Base-by-base conservation (phyloP, 2,888 invertebrate genomes). In the Hoplodrina ambigua region DNA sequence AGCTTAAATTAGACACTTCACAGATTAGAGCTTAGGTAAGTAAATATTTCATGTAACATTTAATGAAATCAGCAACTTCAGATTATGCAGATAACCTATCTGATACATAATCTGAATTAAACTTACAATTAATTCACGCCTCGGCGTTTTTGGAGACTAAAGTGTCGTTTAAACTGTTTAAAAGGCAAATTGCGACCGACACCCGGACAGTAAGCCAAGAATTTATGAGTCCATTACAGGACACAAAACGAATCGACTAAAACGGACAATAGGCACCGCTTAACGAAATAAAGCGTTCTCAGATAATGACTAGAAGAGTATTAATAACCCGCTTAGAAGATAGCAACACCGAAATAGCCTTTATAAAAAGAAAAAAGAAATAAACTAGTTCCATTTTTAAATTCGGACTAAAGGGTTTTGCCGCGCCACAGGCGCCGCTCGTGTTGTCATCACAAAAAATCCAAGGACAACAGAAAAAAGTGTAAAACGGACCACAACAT, bases 401-500 rank as follows among this genome's bases (percentile, higher is more conserved):
- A 92, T 93, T 85, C 90, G 81, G 91, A 91, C 92, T 89, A 93
- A 93, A 94, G 93, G 92, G 92, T 91, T 92, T 91, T 75, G 90
- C 91, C 93, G 92, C 92, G 83, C 93, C 92, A 89, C 93, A 91
- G 94, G 94, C 94, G 94, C 94, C 94, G 92, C 90, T 85, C 82
- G 86, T 89, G 88, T 88, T 91, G 90, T 88, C 87, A 86, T 71
- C 80, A 91, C 90, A 94, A 95, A 94, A 89, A 94, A 93, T 88
- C 77, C 79, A 86, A 88, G 86, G 86, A 81, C 78, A 77, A 71
- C 78, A 88, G 85, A 93, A 94, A 95, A 94, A 94, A 94, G 95
- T 94, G 94, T 94, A 94, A 95, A 93, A 89, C 90, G 88, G 86
- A 87, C 89, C 91, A 93, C 93, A 92, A 93, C 93, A 94, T 92